These are phyloP conservation scores for Dicyrtomina minuta DNA, from an alignment of 2,888 invertebrate species.

Conservation along the genomic window DNA sequence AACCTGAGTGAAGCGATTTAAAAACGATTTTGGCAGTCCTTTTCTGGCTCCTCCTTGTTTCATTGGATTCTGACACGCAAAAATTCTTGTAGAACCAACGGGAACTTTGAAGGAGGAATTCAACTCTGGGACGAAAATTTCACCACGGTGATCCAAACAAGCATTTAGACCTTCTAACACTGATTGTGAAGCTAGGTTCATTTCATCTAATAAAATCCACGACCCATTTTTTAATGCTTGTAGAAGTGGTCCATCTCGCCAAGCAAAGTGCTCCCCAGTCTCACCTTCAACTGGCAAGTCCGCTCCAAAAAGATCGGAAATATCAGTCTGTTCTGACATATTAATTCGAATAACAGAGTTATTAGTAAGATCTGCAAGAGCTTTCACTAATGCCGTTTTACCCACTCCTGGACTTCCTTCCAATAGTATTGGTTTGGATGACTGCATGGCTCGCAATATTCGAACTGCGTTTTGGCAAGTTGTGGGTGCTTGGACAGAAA, in stretches of 20 bases:
- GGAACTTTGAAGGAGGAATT: slow-evolving; percentile 77
- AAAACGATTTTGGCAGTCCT: slow-evolving; percentile 92
- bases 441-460: slow-evolving; percentile 81
- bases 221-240: slow-evolving; percentile 87
- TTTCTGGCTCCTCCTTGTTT: slow-evolving; percentile 93
- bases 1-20: slow-evolving; percentile 93
- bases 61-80: slow-evolving; percentile 97
- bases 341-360: slow-evolving; percentile 71
- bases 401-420: slow-evolving; percentile 99
- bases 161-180: slow-evolving; percentile 98
- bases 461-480: slow-evolving; percentile 79
- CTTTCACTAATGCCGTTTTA: slow-evolving; percentile 84
- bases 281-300: slow-evolving; percentile 93
- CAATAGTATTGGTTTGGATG: slow-evolving; percentile 80
- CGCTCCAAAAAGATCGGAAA: slow-evolving; percentile 95
- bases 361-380: slow-evolving; percentile 44
- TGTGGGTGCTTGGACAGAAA: slow-evolving; percentile 75
- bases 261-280: slow-evolving; percentile 81
- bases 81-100: slow-evolving; percentile 69
- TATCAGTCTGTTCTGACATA: slow-evolving; percentile 97
- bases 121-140: slow-evolving; percentile 93
- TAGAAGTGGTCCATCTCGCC: slow-evolving; percentile 94
- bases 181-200: slow-evolving; percentile 95
- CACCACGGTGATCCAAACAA: slow-evolving; percentile 94
- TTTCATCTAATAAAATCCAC: slow-evolving; percentile 96